A percentile compares a stretch with the other conserved stretches of the same genome.
phyloP scores from a whole-genome alignment of 1,140 invertebrate species.

The Uloborus diversus region DNA sequence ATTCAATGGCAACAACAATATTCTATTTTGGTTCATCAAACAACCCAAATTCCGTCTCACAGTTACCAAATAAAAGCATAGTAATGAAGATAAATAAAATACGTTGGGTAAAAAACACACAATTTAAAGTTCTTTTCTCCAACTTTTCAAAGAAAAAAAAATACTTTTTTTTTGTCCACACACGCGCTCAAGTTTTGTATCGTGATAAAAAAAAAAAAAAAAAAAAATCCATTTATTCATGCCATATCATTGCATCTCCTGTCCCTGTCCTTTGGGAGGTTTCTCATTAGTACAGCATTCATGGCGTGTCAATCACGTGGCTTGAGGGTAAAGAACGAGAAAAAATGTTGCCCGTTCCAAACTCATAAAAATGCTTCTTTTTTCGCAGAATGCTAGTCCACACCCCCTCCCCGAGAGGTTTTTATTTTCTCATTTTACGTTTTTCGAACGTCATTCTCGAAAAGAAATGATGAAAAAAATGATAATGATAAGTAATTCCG shows the following conservation, averaged over 20 bases:
- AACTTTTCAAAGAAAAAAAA: neutral
- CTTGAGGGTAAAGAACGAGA: conserved; percentile 3
- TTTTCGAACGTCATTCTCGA: neutral
- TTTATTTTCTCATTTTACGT: neutral
- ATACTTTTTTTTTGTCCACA: neutral
- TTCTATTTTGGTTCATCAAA: too few relatives aligned
- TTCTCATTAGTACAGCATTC: conserved; percentile 14
- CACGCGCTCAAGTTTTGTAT: too few relatives aligned
- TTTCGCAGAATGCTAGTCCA: neutral
- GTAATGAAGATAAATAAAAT: neutral
- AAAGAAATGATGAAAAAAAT: neutral
- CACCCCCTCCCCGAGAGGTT: neutral
- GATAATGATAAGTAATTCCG: too few relatives aligned
- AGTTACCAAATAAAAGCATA: neutral
- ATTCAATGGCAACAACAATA: too few relatives aligned
- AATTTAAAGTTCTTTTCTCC: neutral
- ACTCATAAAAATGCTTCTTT: too few relatives aligned
- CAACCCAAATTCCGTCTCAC: too few relatives aligned
- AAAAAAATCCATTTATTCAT: conserved; percentile 6
- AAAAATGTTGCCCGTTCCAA: too few relatives aligned
- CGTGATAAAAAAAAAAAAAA: too few relatives aligned
- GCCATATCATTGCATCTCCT: neutral
- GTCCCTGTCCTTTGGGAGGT: too few relatives aligned
- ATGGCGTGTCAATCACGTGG: conserved; percentile 8
- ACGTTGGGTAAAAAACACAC: neutral